phyloP scores from a whole-genome alignment of 1,140 invertebrate genomes.

The Carcinoscorpius rotundicauda region DNA sequence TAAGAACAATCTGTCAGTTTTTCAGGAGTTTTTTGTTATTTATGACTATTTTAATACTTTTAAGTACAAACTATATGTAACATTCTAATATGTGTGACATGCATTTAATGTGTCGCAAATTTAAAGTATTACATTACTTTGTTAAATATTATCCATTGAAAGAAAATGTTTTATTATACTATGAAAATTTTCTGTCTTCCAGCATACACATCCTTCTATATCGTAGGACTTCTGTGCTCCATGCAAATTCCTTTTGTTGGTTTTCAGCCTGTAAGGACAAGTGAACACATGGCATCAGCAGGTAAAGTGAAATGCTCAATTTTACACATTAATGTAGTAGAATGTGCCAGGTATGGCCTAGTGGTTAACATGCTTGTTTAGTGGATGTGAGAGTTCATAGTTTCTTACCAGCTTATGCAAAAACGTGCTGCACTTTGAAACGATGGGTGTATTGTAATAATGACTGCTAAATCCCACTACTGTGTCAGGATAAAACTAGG shows the following conservation, averaged over 20 bases:
- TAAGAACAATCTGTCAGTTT: no score
- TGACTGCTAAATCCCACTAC: no score
- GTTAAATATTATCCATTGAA: conserved; percentile 7
- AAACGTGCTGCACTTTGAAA: no score
- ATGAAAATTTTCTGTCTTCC: conserved; percentile 30
- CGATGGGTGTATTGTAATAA: no score
- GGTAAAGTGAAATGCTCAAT: conserved; percentile 37
- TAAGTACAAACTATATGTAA: conserved; percentile 5
- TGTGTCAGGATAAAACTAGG: no score
- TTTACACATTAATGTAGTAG: no score
- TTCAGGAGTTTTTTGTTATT: no score
- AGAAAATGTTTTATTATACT: conserved; percentile 4
- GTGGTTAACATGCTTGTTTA: no score
- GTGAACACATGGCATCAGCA: conserved; percentile 98
- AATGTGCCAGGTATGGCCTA: no score
- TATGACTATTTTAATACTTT: no score
- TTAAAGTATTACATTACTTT: neutral
- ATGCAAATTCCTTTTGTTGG: conserved; percentile 99
- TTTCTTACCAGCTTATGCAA: no score
- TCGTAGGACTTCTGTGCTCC: conserved; percentile 84
- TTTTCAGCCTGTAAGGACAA: conserved; percentile 98
- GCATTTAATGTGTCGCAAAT: neutral
- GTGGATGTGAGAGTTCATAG: no score
- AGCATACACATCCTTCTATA: conserved; percentile 94
- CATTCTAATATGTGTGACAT: neutral